These are phyloP conservation scores for Clarias batrachus DNA, from an alignment of 2,113 vertebrate genomes.

Conservation along the genomic window DNA sequence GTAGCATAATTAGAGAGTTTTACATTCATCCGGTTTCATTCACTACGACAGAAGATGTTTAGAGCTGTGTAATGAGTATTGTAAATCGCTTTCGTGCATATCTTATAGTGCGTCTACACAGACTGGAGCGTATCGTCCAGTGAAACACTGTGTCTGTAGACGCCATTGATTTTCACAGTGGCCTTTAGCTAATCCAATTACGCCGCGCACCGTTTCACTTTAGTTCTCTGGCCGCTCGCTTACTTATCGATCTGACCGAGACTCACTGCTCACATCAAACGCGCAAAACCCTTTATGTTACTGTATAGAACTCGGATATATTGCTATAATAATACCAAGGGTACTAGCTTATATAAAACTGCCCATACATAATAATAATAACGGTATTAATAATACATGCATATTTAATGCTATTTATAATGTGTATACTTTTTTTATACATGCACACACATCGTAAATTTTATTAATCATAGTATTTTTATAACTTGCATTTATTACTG, in stretches of 20 bases:
- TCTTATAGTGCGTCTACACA: background rate
- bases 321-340: background rate
- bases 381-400: background rate
- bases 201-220: slow-evolving; percentile 64
- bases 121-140: background rate
- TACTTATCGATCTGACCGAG: slow-evolving; percentile 70
- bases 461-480: background rate
- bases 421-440: too few relatives aligned
- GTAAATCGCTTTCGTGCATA: background rate
- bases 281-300: background rate
- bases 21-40: background rate
- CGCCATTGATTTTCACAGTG: slow-evolving; percentile 69
- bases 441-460: too few relatives aligned
- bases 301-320: background rate
- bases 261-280: slow-evolving; percentile 51
- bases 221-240: slow-evolving; percentile 69
- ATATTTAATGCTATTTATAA: too few relatives aligned
- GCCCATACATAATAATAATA: background rate
- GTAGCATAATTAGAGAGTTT: background rate
- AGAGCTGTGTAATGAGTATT: background rate
- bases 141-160: slow-evolving; percentile 59
- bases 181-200: slow-evolving; percentile 76
- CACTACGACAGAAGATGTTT: background rate
- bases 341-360: too few relatives aligned
- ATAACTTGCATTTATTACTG: background rate